phyloP scores from a whole-genome alignment of 2,797 vertebrate species.

The Apogon hyalosoma region DNA sequence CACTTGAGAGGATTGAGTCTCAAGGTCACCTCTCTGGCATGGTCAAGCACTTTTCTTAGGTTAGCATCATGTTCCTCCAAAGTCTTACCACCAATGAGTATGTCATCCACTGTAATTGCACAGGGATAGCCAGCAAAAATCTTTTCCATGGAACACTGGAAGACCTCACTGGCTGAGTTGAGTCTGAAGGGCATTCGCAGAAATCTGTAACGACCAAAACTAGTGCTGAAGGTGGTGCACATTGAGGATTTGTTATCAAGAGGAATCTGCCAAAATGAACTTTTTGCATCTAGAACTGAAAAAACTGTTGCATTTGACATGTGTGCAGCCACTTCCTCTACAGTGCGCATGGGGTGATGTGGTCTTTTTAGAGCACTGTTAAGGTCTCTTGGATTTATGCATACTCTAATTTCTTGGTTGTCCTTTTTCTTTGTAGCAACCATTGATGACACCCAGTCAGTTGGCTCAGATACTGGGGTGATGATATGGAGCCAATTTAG shows the following conservation, averaged over 20 bases:
- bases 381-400: slow-evolving; percentile 47
- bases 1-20: slow-evolving; percentile 7
- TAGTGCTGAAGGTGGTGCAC: background rate
- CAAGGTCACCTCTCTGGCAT: background rate
- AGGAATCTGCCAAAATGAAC: slow-evolving; percentile 6
- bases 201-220: too few species aligned
- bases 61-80: too few species aligned
- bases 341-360: slow-evolving; percentile 42
- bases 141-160: too few species aligned
- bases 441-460: slow-evolving; percentile 51
- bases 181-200: too few species aligned
- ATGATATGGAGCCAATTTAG: too few species aligned
- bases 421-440: slow-evolving; percentile 47
- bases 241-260: background rate
- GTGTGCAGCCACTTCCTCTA: slow-evolving; percentile 49
- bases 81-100: too few species aligned
- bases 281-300: slow-evolving; percentile 1
- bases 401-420: slow-evolving; percentile 33
- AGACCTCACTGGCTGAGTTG: too few species aligned
- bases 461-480: slow-evolving; percentile 27
- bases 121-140: too few species aligned
- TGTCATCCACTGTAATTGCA: too few species aligned
- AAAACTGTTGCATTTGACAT: slow-evolving; percentile 22
- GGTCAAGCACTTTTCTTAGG: too few species aligned
- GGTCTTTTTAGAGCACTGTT: slow-evolving; percentile 38